phyloP scores from a whole-genome alignment of 2,113 vertebrate species.

The Phyllostomus discolor region DNA sequence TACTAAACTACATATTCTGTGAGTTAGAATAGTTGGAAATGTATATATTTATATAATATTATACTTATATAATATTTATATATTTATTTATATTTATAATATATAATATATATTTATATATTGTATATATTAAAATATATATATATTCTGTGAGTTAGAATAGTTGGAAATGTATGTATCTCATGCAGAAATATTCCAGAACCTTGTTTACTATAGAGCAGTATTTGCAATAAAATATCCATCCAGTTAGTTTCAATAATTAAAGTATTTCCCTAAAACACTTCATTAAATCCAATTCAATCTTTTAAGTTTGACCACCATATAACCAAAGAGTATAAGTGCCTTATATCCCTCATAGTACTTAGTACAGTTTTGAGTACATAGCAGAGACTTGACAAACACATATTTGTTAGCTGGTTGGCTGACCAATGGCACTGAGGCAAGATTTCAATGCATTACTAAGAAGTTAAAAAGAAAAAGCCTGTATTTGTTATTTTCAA shows the following conservation, averaged over 20 bases:
- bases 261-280: neutral
- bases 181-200: neutral
- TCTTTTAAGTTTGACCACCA: neutral
- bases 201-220: neutral
- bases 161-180: neutral
- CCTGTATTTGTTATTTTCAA: neutral
- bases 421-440: neutral
- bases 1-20: too few species aligned
- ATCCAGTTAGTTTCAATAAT: neutral
- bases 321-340: neutral
- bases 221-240: neutral
- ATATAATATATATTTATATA: too few species aligned
- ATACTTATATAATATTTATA: too few species aligned
- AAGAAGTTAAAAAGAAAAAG: neutral
- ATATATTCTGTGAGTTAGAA: neutral
- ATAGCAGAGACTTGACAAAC: neutral
- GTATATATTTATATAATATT: too few species aligned
- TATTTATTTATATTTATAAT: too few species aligned
- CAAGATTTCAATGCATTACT: neutral
- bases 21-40: too few species aligned
- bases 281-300: neutral
- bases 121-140: too few species aligned
- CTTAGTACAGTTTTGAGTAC: neutral
- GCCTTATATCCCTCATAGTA: neutral
- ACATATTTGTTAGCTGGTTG: neutral